A percentile compares a stretch with the other conserved stretches of the same genome.
phyloP scores from a whole-genome alignment of 2,888 invertebrate genomes.

The Zonitis immaculata region DNA sequence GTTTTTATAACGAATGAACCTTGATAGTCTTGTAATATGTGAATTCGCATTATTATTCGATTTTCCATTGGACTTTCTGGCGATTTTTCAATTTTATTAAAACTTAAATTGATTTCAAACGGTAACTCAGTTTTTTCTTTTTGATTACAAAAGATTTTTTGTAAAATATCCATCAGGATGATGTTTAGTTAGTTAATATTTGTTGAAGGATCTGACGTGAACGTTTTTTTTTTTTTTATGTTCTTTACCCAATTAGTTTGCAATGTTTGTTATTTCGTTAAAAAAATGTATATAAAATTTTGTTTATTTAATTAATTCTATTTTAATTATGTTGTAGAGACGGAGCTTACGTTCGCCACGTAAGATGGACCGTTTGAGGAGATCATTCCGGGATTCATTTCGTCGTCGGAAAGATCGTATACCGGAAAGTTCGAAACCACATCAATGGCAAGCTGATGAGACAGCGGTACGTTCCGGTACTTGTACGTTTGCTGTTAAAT shows the following conservation, averaged over 20 bases:
- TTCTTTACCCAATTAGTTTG: constrained; percentile 2
- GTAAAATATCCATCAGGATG: not conserved
- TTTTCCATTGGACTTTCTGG: too few relatives aligned
- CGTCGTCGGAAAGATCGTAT: constrained; percentile 80
- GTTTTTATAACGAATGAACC: too few relatives aligned
- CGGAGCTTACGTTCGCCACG: constrained; percentile 64
- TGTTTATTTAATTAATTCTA: not conserved
- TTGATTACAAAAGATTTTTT: too few relatives aligned
- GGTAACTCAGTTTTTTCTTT: not conserved
- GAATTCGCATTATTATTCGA: too few relatives aligned
- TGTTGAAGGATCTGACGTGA: constrained; percentile 2
- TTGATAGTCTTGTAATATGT: too few relatives aligned
- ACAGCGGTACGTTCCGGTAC: constrained; percentile 92
- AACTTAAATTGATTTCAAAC: not conserved
- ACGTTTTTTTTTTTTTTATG: not conserved
- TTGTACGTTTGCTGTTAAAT: constrained; percentile 97
- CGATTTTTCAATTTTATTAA: too few relatives aligned
- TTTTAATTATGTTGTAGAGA: constrained; percentile 49
- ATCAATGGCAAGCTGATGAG: constrained; percentile 98
- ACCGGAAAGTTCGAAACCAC: constrained; percentile 92
- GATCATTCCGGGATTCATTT: constrained; percentile 91
- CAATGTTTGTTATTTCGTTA: not conserved
- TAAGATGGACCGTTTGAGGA: constrained; percentile 83
- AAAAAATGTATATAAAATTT: constrained; percentile 2
- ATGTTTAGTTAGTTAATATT: constrained; percentile 9